A percentile compares a stretch with the other conserved stretches of the same genome.
Conservation (phyloP, 2,113 vertebrate genomes). For the Nerophis ophidion region DNA sequence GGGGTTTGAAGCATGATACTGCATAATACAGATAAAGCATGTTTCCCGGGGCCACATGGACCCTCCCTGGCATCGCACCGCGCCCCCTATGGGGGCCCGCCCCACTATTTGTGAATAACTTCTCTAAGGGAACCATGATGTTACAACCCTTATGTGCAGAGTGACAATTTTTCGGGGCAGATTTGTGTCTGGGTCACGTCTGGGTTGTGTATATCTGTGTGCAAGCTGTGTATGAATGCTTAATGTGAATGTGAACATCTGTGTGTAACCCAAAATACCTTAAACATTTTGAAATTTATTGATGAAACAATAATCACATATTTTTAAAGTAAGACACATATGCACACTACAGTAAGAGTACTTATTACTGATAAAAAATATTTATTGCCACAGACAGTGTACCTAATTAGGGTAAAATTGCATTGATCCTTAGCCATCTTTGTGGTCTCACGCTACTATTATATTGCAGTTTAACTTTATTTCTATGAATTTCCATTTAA, state of each 20-base stretch:
- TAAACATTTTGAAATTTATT: background rate
- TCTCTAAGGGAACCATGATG: constrained; percentile 25
- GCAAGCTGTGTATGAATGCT: constrained; percentile 1
- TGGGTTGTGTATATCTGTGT: constrained; percentile 20
- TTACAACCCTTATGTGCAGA: constrained; percentile 29
- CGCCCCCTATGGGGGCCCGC: too few species aligned
- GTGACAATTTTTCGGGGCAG: constrained; percentile 26
- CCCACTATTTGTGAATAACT: background rate
- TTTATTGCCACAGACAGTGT: background rate
- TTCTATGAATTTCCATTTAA: too few species aligned
- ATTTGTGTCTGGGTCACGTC: constrained; percentile 48
- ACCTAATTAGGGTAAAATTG: too few species aligned
- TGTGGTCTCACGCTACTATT: too few species aligned
- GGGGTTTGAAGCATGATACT: too few species aligned
- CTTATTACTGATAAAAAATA: background rate
- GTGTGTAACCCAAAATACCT: constrained; percentile 1
- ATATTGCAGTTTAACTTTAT: too few species aligned
- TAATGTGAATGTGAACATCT: constrained; percentile 1
- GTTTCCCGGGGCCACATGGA: too few species aligned
- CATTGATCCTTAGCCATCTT: too few species aligned
- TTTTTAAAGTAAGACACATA: background rate
- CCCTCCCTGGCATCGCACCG: too few species aligned
- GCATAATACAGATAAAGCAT: too few species aligned
- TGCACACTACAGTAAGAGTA: background rate
- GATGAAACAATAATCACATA: background rate